Conservation (phyloP, 2,797 vertebrate genomes). For the Lepus townsendii region DNA sequence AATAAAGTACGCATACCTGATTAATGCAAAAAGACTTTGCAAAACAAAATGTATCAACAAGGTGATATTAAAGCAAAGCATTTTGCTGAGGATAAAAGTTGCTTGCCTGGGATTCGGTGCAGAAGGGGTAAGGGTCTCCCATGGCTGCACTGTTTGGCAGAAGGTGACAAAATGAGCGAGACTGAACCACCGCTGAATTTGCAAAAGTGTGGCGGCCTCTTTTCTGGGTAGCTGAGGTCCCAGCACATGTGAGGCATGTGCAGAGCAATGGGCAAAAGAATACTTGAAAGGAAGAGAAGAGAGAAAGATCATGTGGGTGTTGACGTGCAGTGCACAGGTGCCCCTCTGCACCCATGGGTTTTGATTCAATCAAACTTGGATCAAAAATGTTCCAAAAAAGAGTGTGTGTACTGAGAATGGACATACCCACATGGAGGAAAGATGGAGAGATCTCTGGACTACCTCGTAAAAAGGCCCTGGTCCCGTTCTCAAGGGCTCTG, state of each 20-base stretch:
- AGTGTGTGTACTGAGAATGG: no score
- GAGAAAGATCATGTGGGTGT: background rate
- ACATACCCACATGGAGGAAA: rapidly evolving
- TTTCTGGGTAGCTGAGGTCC: background rate
- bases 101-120: background rate
- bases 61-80: background rate
- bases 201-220: background rate
- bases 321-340: no score
- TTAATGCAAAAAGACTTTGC: background rate
- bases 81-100: background rate
- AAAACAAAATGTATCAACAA: background rate
- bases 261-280: background rate
- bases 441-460: background rate
- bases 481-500: no score
- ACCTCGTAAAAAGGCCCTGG: background rate
- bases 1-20: background rate
- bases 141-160: background rate
- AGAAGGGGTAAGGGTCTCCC: background rate
- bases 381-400: no score
- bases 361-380: no score
- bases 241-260: no score
- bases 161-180: background rate
- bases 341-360: no score
- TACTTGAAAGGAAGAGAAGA: no score
- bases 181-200: rapidly evolving